Evolutionary conservation across 92 coral and sea anemone genomes (phyloP).

Genomic region (Isaurus tuberculatus): DNA sequence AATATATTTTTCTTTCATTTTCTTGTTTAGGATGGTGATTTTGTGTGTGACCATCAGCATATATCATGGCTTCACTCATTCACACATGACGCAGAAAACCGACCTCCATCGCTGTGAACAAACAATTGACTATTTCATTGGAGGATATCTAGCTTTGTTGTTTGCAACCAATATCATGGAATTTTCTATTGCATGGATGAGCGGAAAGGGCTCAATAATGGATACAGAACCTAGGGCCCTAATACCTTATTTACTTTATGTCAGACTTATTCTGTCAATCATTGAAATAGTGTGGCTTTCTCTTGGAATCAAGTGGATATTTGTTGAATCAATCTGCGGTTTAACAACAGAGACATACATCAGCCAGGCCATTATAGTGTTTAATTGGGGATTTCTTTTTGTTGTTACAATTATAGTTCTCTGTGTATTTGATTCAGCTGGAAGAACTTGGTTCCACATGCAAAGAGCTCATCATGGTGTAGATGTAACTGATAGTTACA

Average conservation of each 20-base stretch:
- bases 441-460: slow-evolving; percentile 86
- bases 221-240: slow-evolving; percentile 91
- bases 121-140: slow-evolving; percentile 92
- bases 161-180: slow-evolving; percentile 97
- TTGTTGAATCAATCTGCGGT: slow-evolving; percentile 74
- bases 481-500: slow-evolving; percentile 61
- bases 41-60: slow-evolving; percentile 77
- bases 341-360: slow-evolving; percentile 72
- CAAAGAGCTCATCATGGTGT: slow-evolving; percentile 64
- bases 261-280: slow-evolving; percentile 79
- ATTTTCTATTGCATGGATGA: slow-evolving; percentile 92
- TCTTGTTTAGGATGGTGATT: slow-evolving; percentile 75
- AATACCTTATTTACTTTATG: slow-evolving; percentile 86
- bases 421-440: slow-evolving; percentile 96
- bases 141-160: slow-evolving; percentile 92
- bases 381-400: slow-evolving; percentile 94
- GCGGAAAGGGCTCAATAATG: slow-evolving; percentile 93
- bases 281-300: slow-evolving; percentile 94
- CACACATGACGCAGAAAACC: slow-evolving; percentile 45
- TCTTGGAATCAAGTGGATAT: slow-evolving; percentile 93
- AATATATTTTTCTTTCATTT: not conserved
- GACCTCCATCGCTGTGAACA: slow-evolving; percentile 81
- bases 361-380: slow-evolving; percentile 87
- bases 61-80: slow-evolving; percentile 81
- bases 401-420: slow-evolving; percentile 74